Evolutionary conservation across 2,888 invertebrate genomes (phyloP).

Genomic region (Drosophila macrothrix): DNA sequence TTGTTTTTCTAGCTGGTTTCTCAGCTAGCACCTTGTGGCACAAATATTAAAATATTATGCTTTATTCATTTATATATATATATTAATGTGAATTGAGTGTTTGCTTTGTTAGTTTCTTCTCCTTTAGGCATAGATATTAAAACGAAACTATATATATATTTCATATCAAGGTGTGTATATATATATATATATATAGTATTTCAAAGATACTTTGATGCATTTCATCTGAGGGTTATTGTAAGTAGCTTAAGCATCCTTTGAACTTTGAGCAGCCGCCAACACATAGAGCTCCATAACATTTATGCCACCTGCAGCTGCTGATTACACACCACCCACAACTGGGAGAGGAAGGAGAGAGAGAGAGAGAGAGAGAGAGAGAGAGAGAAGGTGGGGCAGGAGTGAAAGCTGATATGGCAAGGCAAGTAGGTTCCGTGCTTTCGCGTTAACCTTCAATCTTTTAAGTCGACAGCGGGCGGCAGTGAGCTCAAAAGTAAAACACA

Average conservation of each 20-base stretch:
- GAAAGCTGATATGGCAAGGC: slow-evolving; percentile 31
- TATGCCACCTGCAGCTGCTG: slow-evolving; percentile 74
- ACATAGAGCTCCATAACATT: slow-evolving; percentile 48
- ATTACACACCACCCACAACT: background rate
- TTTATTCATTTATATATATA: background rate
- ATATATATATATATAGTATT: background rate
- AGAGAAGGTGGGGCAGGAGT: background rate
- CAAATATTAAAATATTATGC: background rate
- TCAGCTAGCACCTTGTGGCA: too few relatives aligned
- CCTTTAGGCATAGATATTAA: background rate
- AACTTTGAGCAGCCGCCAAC: slow-evolving; percentile 36
- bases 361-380: background rate
- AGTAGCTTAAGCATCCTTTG: slow-evolving; percentile 55
- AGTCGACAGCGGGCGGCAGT: slow-evolving; percentile 47
- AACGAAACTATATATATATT: background rate
- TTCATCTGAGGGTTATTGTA: slow-evolving; percentile 26
- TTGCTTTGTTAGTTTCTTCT: background rate
- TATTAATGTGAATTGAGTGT: background rate
- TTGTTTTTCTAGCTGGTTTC: background rate
- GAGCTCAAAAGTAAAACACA: slow-evolving; percentile 66
- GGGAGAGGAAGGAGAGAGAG: background rate
- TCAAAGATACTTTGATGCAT: slow-evolving; percentile 8
- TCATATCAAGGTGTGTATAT: background rate
- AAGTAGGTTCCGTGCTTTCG: slow-evolving; percentile 33
- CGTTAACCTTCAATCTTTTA: slow-evolving; percentile 76